Evolutionary conservation across 2,888 invertebrate genomes (phyloP), one percentile per base, ranked within the genome.

Genomic region (Ormyrus thymus): DNA sequence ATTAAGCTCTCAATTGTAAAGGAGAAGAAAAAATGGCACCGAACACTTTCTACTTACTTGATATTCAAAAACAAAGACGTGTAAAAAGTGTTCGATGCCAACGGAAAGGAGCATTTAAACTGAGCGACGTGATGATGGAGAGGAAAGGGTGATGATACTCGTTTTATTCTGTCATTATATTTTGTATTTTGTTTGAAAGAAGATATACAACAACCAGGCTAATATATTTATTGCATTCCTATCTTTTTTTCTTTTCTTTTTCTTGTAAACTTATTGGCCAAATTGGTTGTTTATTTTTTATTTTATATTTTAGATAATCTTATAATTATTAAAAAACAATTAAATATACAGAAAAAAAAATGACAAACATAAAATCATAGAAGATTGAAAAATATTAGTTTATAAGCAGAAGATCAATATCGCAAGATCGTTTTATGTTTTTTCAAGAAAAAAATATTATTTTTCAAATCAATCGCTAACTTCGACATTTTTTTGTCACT

Each of bases 191-290:
- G 15, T 64, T 53, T 10, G 7, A 15, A 46, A 59, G 46, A 71
- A 29, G 46, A 55, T 29, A 69, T 55, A 45, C 53, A 51, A 65
- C 59, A 73, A 13, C 53, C 70, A 70, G 58, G 68, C 69, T 73
- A 29, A 69, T 76, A 48, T 53, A 68, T 68, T 51, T 59, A 48
- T 68, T 74, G 78, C 70, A 80, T 80, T 79, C 72, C 76, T 13
- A 46, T 46, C 46, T 29, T 55, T 70, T 65, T 77, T 13, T 0
- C 46, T 69, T 70, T 70, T 71, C 50, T 66, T 29, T 29, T 43
- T 59, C 46, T 46, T n/a, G 8, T 69, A 78, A 69, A 64, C 58
- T 7, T n/a, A 73, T 80, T 70, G 65, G 48, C 53, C 50, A 61
- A 73, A 55, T 76, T 6, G 10, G 48, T 76, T 72, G 15, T 55